Conservation (phyloP, 2,797 vertebrate genomes). For the Urosaurus nigricauda region DNA sequence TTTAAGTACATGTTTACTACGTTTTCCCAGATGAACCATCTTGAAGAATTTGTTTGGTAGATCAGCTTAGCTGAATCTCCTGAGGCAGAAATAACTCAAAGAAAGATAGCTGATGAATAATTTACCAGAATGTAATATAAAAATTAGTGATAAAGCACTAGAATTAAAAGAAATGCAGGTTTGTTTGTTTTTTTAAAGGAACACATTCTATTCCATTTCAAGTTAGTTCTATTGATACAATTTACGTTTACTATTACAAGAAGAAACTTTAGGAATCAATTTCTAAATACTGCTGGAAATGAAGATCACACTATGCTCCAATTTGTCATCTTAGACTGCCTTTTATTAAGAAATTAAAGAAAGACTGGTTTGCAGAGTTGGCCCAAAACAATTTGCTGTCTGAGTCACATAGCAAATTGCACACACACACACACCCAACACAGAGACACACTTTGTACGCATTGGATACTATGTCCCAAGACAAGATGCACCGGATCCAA, state of each 20-base stretch:
- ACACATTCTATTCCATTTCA: not conserved
- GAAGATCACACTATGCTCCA: no score
- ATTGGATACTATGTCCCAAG: not conserved
- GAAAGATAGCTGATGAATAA: not conserved
- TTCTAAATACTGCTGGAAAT: not conserved
- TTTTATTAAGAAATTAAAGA: no score
- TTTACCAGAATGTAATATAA: not conserved
- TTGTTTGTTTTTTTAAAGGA: not conserved
- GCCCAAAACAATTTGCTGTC: not conserved
- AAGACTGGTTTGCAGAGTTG: not conserved
- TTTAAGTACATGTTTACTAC: not conserved
- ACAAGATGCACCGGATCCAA: not conserved
- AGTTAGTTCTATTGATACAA: not conserved
- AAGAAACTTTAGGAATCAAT: not conserved
- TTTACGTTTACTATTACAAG: not conserved
- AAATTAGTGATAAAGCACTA: not conserved
- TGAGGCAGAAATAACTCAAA: not conserved
- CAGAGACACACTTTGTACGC: not conserved
- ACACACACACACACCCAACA: not conserved
- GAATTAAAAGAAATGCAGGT: not conserved
- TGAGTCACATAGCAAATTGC: not conserved
- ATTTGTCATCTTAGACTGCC: no score
- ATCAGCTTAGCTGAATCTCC: not conserved
- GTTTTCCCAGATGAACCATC: not conserved
- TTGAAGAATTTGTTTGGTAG: not conserved